Conservation (phyloP, 1,140 invertebrate species). For the Psilanteris sp. region DNA sequence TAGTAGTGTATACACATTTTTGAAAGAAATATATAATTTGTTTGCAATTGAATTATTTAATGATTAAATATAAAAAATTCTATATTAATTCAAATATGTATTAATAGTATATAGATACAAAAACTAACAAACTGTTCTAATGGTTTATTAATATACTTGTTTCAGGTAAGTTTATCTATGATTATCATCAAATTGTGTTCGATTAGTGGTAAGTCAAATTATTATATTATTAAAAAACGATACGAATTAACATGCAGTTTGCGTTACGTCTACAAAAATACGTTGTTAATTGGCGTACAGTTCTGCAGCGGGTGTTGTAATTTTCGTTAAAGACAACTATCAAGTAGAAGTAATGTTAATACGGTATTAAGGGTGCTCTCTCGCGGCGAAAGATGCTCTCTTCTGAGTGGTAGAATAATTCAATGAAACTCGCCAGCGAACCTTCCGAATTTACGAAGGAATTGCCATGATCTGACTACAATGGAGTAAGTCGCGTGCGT, state of each 20-base stretch:
- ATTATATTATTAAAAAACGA: conserved; percentile 8
- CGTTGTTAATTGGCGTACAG: conserved; percentile 37
- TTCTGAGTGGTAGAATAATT: conserved; percentile 34
- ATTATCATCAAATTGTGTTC: not conserved
- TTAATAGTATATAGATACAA: too few species aligned
- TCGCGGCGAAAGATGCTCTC: conserved; percentile 12
- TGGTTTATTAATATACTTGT: not conserved
- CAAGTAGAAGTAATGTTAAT: conserved; percentile 49
- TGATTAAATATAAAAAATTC: too few species aligned
- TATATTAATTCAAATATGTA: too few species aligned
- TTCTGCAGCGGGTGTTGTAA: conserved; percentile 42
- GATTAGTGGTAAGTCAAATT: not conserved
- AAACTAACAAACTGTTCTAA: not conserved
- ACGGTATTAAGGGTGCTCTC: conserved; percentile 42
- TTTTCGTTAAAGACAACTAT: conserved; percentile 54
- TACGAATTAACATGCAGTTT: conserved; percentile 41
- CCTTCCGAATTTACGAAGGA: conserved; percentile 57
- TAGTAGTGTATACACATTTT: too few species aligned
- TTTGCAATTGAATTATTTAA: too few species aligned
- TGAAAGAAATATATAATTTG: too few species aligned
- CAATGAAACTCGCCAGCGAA: conserved; percentile 44
- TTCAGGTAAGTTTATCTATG: conserved; percentile 2
- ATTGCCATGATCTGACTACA: conserved; percentile 57
- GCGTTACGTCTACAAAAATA: conserved; percentile 29
- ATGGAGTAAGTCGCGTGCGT: conserved; percentile 63